phyloP scores from a whole-genome alignment of 2,888 invertebrate species.

The Eilema griseolum region DNA sequence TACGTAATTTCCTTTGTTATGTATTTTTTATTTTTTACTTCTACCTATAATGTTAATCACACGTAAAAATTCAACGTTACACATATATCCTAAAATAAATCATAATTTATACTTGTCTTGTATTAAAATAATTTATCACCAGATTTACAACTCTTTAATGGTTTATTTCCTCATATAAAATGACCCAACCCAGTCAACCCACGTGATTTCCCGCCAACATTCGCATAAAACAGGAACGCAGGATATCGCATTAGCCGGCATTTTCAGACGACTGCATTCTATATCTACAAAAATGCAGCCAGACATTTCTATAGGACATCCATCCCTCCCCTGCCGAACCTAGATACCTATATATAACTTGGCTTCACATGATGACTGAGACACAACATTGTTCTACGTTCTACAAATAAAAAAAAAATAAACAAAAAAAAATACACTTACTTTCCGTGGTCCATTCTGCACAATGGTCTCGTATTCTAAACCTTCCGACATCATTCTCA shows the following conservation, averaged over 20 bases:
- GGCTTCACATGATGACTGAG: conserved; percentile 45
- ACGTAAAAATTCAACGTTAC: background rate
- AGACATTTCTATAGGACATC: conserved; percentile 79
- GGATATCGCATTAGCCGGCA: conserved; percentile 71
- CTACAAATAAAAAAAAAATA: conserved; percentile 34
- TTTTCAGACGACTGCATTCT: conserved; percentile 64
- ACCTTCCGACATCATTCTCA: conserved; percentile 86
- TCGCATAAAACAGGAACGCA: conserved; percentile 60
- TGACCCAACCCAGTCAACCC: conserved; percentile 37
- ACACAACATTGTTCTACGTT: conserved; percentile 46
- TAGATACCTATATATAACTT: conserved; percentile 48
- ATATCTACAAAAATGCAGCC: conserved; percentile 75
- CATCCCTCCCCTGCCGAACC: conserved; percentile 59
- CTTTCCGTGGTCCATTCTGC: conserved; percentile 89
- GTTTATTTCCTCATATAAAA: conserved; percentile 45
- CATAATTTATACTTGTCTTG: conserved; percentile 23
- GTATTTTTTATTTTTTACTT: background rate
- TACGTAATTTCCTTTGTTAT: background rate
- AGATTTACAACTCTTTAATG: conserved; percentile 35
- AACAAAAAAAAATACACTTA: conserved; percentile 69
- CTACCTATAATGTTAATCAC: background rate
- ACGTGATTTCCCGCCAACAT: conserved; percentile 63
- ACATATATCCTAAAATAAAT: conserved; percentile 24
- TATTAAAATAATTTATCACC: conserved; percentile 42
- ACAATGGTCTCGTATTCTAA: conserved; percentile 89